Percentiles rank a stretch among this genome's conserved stretches.
These are phyloP conservation scores for Lagocephalus sceleratus DNA, from an alignment of 2,797 vertebrate genomes.

Conservation along the genomic window DNA sequence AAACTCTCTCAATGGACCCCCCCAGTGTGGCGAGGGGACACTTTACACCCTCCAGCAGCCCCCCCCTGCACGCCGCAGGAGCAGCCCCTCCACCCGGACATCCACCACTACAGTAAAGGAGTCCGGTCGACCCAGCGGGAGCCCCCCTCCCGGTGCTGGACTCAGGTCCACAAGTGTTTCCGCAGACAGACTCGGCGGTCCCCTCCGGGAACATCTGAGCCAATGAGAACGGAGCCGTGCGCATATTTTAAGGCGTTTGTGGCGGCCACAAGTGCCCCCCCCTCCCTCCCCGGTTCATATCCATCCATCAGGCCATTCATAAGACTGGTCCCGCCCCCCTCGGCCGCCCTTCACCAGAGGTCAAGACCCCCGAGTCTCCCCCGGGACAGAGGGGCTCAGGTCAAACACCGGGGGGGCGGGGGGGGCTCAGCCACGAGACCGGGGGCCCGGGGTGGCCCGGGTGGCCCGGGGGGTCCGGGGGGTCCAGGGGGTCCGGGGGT, in stretches of 20 bases:
- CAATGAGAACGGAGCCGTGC: slow-evolving; percentile 39
- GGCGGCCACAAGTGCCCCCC: slow-evolving; percentile 33
- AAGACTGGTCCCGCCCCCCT: slow-evolving; percentile 38
- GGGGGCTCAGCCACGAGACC: too few relatives aligned
- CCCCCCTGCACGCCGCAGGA: slow-evolving; percentile 17
- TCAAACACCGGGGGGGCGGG: slow-evolving; percentile 30
- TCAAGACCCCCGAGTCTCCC: slow-evolving; percentile 38
- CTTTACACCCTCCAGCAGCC: slow-evolving; percentile 21
- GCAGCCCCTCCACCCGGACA: not conserved
- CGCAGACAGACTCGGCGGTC: slow-evolving; percentile 13
- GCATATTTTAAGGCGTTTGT: slow-evolving; percentile 30
- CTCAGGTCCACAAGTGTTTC: too few relatives aligned
- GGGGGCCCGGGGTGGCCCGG: too few relatives aligned
- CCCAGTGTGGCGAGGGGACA: slow-evolving; percentile 35
- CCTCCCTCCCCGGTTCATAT: slow-evolving; percentile 28
- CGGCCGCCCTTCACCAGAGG: slow-evolving; percentile 55
- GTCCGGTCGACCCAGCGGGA: too few relatives aligned
- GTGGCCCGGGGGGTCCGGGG: too few relatives aligned
- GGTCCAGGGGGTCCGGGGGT: too few relatives aligned
- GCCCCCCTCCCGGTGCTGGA: too few relatives aligned
- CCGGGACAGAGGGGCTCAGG: slow-evolving; percentile 15
- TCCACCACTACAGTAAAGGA: not conserved
- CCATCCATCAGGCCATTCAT: slow-evolving; percentile 62
- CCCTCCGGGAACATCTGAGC: slow-evolving; percentile 25
- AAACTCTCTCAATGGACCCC: slow-evolving; percentile 69